Base-by-base conservation (phyloP, 2,797 vertebrate species). In the Leucoraja ocellata region DNA sequence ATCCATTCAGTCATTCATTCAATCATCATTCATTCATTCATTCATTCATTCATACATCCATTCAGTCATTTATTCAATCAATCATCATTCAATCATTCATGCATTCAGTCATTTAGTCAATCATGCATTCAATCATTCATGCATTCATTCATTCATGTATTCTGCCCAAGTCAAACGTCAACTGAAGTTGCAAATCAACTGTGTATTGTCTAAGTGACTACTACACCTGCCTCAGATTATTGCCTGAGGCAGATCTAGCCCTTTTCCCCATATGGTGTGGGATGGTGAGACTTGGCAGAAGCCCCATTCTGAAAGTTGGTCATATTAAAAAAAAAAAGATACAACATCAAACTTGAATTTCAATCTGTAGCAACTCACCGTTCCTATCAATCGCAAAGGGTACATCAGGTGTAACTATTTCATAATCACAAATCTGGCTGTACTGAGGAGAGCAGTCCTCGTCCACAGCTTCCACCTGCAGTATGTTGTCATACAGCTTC, bases 391-490 rank as follows among this genome's bases (percentile, higher is more conserved):
- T 98, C 80, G 98, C 98, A 93, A 99, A 99, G 91, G 98, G 98
- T 8, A 98, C 97, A 36, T 97, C 97, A 0, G 96, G 94, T 2
- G 97, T 98, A 95, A 97, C 97, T 77, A 99, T 98, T 95, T 98
- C 98, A 39, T 99, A 99, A 95, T 98, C 99, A 95, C 98, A 99
- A 95, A 99, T 99, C 96, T 99, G 98, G 95, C 98, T 99, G 94
- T 97, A 99, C 94, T 99, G 98, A 0, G 98, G 98, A 2, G 98
- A 99, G 94, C 98, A 99, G 96, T 99, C 98, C 94, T 98, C 98
- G 0, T 99, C 98, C 0, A 96, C 95, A 32, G 98, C 98, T 95
- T 99, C 98, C 81, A 99, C 98, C 95, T 99, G 98, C 71, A 99
- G 96, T 93, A 99, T 98, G 95, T 97, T 99, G 95, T 99, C 98